Evolutionary conservation across 2,797 vertebrate genomes (phyloP), one percentile per base, ranked within the genome.

Genomic region (Alfaro cultratus): DNA sequence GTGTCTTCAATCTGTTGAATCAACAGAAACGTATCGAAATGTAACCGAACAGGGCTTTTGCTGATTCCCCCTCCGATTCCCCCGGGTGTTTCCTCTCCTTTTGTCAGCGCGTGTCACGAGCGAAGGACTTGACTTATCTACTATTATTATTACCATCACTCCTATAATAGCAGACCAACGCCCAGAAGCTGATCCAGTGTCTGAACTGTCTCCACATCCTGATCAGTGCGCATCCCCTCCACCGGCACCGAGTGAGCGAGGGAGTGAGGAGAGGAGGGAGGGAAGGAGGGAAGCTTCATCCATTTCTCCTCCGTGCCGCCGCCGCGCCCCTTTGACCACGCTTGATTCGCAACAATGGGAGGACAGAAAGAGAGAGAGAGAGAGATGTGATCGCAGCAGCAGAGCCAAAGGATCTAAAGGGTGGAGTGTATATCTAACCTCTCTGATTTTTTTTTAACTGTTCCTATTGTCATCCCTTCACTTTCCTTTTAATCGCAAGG

Each of bases 271-370:
- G 9, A 2, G 0, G 39, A 26, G 53, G 78, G 41, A 88, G 77
- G 86, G 62, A 26, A 1, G 43, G 43, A 74, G 80, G 45, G 91
- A 80, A 85, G 62, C 79, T 77, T 64, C 78, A 74, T 86, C 75
- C 43, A 71, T 29, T 75, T 60, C 82, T 76, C 73, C 86, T 88
- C 82, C 70, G 71, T 84, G 88, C 92, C 91, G 90, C 91, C 91
- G 92, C 94, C 94, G 92, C 94, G 91, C 94, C 94, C 94, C 94
- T 94, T 93, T 94, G 94, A 95, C 95, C 94, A 94, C 93, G 93
- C 89, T 92, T 87, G 91, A 91, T 89, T 94, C 93, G 85, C 93
- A 95, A 95, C 95, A 95, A 95, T 94, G 89, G 91, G 92, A 88
- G 92, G 86, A 89, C 83, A 83, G 80, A 23, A 23, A 81, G 82